Conservation (phyloP, 2,888 invertebrate genomes). For the Noctua fimbriata region DNA sequence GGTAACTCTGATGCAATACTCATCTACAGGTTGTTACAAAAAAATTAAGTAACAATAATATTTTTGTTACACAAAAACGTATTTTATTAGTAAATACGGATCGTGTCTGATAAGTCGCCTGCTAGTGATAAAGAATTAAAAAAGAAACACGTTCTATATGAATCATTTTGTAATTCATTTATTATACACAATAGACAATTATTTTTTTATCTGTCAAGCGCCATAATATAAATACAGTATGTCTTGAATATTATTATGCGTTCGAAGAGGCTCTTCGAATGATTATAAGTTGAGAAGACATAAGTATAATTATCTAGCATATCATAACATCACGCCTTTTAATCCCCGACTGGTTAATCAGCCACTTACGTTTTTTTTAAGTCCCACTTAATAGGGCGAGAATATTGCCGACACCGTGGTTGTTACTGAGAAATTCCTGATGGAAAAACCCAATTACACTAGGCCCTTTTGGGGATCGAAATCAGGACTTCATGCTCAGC, state of each 20-base stretch:
- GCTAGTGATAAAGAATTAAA: constrained; percentile 26
- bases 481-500: no score
- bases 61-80: constrained; percentile 5
- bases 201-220: background rate
- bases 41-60: constrained; percentile 18
- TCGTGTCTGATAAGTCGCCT: constrained; percentile 43
- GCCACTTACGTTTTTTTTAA: no score
- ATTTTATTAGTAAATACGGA: constrained; percentile 35
- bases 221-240: background rate
- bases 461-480: no score
- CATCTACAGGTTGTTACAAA: constrained; percentile 13
- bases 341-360: no score
- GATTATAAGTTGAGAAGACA: background rate
- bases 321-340: no score
- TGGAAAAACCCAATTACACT: no score
- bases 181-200: background rate
- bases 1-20: background rate
- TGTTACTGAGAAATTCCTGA: no score
- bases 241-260: background rate
- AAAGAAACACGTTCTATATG: constrained; percentile 38
- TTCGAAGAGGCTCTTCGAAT: background rate
- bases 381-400: no score
- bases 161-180: constrained; percentile 23
- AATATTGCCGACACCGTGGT: no score
- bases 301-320: background rate